These are phyloP conservation scores for Sphaerophoria taeniata DNA, from an alignment of 2,888 invertebrate species.

Conservation along the genomic window DNA sequence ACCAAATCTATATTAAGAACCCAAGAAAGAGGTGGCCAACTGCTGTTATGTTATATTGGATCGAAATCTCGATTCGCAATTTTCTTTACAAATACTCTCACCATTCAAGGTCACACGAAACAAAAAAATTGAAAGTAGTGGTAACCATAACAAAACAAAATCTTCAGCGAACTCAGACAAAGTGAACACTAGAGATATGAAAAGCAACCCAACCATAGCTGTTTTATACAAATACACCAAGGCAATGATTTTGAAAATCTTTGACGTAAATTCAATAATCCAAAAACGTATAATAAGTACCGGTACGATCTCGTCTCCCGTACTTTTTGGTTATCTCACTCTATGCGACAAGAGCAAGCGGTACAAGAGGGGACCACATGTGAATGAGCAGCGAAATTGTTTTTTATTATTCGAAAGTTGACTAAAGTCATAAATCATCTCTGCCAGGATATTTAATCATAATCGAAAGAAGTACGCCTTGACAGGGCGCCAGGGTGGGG, in stretches of 20 bases:
- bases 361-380: slow-evolving; percentile 42
- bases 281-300: slow-evolving; percentile 54
- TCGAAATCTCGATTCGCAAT: too few relatives aligned
- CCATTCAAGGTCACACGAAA: too few relatives aligned
- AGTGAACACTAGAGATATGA: slow-evolving; percentile 31
- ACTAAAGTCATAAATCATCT: slow-evolving; percentile 73
- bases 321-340: slow-evolving; percentile 22
- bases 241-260: slow-evolving; percentile 74
- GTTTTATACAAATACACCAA: slow-evolving; percentile 69
- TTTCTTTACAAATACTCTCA: too few relatives aligned
- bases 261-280: slow-evolving; percentile 75
- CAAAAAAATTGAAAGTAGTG: neutral
- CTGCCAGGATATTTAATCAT: slow-evolving; percentile 74
- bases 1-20: too few relatives aligned
- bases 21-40: too few relatives aligned
- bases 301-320: too few relatives aligned
- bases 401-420: slow-evolving; percentile 74
- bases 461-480: slow-evolving; percentile 71
- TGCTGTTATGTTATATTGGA: too few relatives aligned
- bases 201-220: slow-evolving; percentile 55
- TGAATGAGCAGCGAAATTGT: slow-evolving; percentile 72
- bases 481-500: slow-evolving; percentile 63
- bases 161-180: slow-evolving; percentile 37
- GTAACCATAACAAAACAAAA: neutral
- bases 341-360: slow-evolving; percentile 21